A percentile compares a stretch with the other conserved stretches of the same genome.
These are phyloP conservation scores for Apeltes quadracus DNA, from an alignment of 2,113 vertebrate genomes.

Conservation along the genomic window DNA sequence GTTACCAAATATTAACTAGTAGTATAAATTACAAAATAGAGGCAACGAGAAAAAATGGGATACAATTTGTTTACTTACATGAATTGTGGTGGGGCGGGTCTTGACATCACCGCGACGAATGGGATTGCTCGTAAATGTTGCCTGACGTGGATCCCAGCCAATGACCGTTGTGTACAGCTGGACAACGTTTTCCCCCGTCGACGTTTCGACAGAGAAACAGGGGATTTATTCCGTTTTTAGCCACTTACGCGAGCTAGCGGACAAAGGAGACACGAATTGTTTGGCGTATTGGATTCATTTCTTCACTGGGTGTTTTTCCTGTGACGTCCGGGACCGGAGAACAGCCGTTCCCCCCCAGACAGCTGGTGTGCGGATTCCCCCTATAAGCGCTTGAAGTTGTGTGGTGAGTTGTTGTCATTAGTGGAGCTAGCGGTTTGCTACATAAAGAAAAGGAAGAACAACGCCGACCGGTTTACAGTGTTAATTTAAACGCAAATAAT, in stretches of 20 bases:
- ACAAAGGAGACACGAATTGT: not conserved
- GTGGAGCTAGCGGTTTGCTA: conserved; percentile 6
- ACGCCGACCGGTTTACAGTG: not conserved
- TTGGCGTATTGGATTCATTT: not conserved
- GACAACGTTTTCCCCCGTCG: conserved; percentile 33
- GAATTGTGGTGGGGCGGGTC: conserved; percentile 40
- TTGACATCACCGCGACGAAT: conserved; percentile 28
- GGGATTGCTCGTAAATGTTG: not conserved
- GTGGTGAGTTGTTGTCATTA: conserved; percentile 66
- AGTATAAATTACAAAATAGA: conserved; percentile 11
- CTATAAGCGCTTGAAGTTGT: conserved; percentile 60
- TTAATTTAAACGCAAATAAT: not conserved
- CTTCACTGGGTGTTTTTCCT: conserved; percentile 9
- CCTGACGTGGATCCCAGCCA: conserved; percentile 48
- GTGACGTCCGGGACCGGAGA: conserved; percentile 39
- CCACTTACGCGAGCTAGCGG: conserved; percentile 15
- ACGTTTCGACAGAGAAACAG: conserved; percentile 34
- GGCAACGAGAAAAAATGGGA: not conserved
- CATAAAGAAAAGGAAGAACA: not conserved
- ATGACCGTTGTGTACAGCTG: conserved; percentile 45
- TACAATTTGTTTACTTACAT: conserved; percentile 65
- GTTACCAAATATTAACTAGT: conserved; percentile 47
- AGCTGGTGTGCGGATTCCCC: conserved; percentile 56
- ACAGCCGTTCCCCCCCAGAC: conserved; percentile 38
- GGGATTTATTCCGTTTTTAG: conserved; percentile 12